Conservation (phyloP, 2,113 vertebrate species). For the Pangasianodon gigas region DNA sequence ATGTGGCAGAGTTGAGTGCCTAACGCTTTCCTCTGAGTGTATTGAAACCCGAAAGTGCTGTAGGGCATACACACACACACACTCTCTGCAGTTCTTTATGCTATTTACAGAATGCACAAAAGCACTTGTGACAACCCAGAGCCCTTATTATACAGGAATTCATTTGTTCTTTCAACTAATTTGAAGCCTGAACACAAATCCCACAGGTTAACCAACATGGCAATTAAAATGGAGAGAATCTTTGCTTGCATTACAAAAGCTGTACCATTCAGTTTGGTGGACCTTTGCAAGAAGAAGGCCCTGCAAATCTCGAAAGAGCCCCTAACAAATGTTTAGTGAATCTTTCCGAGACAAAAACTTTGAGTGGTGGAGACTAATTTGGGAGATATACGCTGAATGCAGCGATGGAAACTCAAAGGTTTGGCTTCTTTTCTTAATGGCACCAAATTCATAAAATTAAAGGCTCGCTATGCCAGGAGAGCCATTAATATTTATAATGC, state of each 20-base stretch:
- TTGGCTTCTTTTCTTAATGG: conserved; percentile 30
- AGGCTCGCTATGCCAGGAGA: conserved; percentile 25
- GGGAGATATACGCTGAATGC: neutral
- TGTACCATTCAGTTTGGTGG: conserved; percentile 44
- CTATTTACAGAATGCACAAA: conserved; percentile 51
- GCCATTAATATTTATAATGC: conserved; percentile 53
- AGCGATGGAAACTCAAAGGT: conserved; percentile 7
- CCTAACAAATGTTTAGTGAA: conserved; percentile 67
- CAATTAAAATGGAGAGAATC: conserved; percentile 79
- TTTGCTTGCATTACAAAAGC: conserved; percentile 32
- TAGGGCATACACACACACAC: conserved; percentile 5
- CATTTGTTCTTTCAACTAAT: conserved; percentile 64
- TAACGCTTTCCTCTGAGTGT: conserved; percentile 5
- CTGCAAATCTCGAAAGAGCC: conserved; percentile 79
- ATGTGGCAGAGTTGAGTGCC: conserved; percentile 19
- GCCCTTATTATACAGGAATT: conserved; percentile 58
- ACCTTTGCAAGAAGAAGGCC: conserved; percentile 71
- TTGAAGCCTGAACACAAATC: conserved; percentile 64
- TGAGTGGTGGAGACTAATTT: conserved; percentile 52
- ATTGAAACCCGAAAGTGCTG: conserved; percentile 24
- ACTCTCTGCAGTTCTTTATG: conserved; percentile 41
- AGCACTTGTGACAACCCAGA: conserved; percentile 49
- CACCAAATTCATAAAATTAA: conserved; percentile 43
- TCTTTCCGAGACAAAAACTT: conserved; percentile 50
- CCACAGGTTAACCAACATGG: conserved; percentile 62